Evolutionary conservation across 1,140 invertebrate genomes (phyloP).

Genomic region (Papilio polyxenes): DNA sequence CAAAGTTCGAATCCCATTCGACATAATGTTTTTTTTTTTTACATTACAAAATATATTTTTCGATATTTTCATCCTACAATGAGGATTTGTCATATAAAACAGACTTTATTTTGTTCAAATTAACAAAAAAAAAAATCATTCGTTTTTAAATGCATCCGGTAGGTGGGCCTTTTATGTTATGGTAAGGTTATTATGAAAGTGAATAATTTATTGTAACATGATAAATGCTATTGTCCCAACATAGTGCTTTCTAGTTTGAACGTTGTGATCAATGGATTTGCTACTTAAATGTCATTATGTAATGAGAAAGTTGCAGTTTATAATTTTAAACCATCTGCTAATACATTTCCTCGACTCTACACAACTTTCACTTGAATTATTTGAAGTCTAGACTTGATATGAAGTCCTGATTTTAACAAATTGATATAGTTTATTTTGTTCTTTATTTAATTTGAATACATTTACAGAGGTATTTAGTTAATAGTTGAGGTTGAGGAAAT

Average conservation of each 20-base stretch:
- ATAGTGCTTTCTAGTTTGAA: conserved; percentile 10
- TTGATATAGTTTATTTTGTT: not conserved
- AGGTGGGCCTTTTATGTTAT: no score
- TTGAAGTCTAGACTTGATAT: conserved; percentile 26
- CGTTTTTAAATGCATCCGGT: no score
- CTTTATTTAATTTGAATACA: not conserved
- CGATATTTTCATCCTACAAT: no score
- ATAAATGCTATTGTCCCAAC: not conserved
- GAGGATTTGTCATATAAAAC: no score
- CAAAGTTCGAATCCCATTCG: no score
- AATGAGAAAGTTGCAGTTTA: conserved; percentile 29
- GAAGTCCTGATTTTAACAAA: conserved; percentile 13
- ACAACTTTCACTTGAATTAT: conserved; percentile 39
- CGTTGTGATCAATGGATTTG: conserved; percentile 26
- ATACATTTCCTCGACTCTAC: not conserved
- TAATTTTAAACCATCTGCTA: conserved; percentile 24
- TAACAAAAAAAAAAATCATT: no score
- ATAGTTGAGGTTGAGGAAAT: no score
- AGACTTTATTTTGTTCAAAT: no score
- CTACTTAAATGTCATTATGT: conserved; percentile 11
- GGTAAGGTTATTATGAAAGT: not conserved
- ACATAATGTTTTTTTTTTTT: no score
- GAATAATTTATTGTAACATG: not conserved
- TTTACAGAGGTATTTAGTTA: not conserved
- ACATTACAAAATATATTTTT: no score